Evolutionary conservation across 1,140 invertebrate genomes (phyloP).

Genomic region (Oreohelix idahoensis): DNA sequence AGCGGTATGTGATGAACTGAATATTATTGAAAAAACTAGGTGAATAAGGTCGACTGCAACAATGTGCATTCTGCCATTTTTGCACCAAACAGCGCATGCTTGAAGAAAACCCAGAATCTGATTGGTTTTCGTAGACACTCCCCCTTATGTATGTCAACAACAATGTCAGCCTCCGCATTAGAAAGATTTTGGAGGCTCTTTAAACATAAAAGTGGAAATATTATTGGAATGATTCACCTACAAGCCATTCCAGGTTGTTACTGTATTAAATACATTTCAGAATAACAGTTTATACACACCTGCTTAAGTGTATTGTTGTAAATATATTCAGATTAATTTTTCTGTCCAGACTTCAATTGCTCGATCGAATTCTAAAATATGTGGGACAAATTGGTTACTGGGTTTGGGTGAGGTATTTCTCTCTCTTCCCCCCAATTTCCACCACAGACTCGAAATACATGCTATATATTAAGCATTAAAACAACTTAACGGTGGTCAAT

Average conservation of each 20-base stretch:
- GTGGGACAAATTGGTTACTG: too few species aligned
- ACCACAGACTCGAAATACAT: too few species aligned
- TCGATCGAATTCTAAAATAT: too few species aligned
- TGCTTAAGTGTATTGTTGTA: too few species aligned
- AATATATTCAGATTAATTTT: too few species aligned
- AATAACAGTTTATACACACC: too few species aligned
- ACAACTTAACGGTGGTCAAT: too few species aligned
- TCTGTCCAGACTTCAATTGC: too few species aligned
- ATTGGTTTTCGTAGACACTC: constrained; percentile 50
- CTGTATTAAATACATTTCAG: neutral
- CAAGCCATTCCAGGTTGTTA: constrained; percentile 79
- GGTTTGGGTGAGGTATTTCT: too few species aligned
- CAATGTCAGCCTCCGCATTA: constrained; percentile 43
- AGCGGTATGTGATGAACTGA: constrained; percentile 50
- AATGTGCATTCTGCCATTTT: constrained; percentile 34
- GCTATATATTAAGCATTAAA: too few species aligned
- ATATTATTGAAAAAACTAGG: constrained; percentile 37
- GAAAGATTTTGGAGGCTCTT: constrained; percentile 53
- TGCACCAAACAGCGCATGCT: constrained; percentile 37
- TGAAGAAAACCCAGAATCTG: neutral
- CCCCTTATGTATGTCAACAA: constrained; percentile 46
- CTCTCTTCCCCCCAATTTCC: too few species aligned
- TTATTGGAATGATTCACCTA: constrained; percentile 86
- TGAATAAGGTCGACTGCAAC: neutral
- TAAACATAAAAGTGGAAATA: constrained; percentile 54